Conservation (phyloP, 2,888 invertebrate species). For the Fissipunctia ypsillon region DNA sequence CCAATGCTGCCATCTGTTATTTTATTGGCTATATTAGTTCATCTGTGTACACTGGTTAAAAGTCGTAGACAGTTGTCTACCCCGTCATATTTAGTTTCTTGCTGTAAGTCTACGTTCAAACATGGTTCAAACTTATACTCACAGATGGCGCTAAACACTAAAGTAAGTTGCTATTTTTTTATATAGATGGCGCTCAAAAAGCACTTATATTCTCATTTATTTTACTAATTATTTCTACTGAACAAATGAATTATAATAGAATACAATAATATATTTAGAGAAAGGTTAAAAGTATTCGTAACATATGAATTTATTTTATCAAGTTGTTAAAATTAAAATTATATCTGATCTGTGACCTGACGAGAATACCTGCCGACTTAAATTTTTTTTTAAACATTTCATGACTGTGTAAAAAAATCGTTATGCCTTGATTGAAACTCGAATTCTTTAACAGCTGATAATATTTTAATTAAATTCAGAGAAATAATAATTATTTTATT, state of each 20-base stretch:
- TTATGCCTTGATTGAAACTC: slow-evolving; percentile 46
- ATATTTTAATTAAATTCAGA: slow-evolving; percentile 5
- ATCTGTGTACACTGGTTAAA: background rate
- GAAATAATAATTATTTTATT: slow-evolving; percentile 27
- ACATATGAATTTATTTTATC: too few relatives aligned
- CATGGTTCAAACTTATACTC: background rate
- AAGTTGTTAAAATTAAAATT: background rate
- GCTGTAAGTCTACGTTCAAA: too few relatives aligned
- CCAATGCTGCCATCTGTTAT: slow-evolving; percentile 35
- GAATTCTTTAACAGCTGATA: slow-evolving; percentile 50
- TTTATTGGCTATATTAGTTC: rapidly evolving
- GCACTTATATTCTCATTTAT: slow-evolving; percentile 14
- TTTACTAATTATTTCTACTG: background rate
- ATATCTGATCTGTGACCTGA: background rate
- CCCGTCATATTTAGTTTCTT: too few relatives aligned
- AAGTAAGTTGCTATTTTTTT: rapidly evolving
- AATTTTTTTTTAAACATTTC: slow-evolving; percentile 27
- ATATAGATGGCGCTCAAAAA: slow-evolving; percentile 29
- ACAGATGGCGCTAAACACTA: slow-evolving; percentile 40
- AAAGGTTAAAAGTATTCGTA: rapidly evolving
- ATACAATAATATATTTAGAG: rapidly evolving
- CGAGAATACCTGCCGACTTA: slow-evolving; percentile 45
- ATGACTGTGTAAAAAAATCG: slow-evolving; percentile 37
- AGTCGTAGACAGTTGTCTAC: background rate
- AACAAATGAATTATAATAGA: background rate